A percentile compares a stretch with the other conserved stretches of the same genome.
Evolutionary conservation across 1,140 invertebrate species (phyloP).

Genomic region (Drosophila repleta): DNA sequence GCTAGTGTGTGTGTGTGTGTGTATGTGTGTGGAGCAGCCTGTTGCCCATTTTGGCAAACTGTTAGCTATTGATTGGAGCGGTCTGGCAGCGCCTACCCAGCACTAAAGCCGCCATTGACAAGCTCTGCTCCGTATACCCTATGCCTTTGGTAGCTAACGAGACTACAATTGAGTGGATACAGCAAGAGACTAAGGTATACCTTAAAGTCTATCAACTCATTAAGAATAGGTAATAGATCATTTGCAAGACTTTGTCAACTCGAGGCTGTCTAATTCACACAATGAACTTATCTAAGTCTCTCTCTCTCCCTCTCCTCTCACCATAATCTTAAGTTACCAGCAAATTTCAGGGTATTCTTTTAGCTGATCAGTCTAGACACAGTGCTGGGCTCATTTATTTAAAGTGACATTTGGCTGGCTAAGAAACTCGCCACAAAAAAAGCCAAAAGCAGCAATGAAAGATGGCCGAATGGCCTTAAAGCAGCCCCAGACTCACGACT

Average conservation of each 20-base stretch:
- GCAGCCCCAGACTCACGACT: too few species aligned
- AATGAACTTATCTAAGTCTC: too few species aligned
- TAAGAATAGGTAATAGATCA: too few species aligned
- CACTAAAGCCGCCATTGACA: conserved; percentile 5
- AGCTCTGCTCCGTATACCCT: conserved; percentile 8
- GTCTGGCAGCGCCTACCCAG: background rate
- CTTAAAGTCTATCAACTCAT: too few species aligned
- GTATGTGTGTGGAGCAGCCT: background rate
- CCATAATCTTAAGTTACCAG: background rate
- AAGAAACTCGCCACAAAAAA: too few species aligned
- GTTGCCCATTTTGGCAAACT: conserved; percentile 11
- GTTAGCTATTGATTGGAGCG: conserved; percentile 17
- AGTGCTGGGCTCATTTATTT: background rate
- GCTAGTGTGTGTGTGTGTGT: background rate
- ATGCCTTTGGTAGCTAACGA: too few species aligned
- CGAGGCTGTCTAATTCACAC: too few species aligned
- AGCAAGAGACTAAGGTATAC: too few species aligned
- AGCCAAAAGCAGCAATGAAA: too few species aligned
- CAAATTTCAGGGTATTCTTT: background rate
- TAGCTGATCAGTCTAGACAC: background rate
- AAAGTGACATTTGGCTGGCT: conserved; percentile 2
- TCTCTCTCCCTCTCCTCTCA: background rate
- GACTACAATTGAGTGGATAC: too few species aligned
- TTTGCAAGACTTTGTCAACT: too few species aligned
- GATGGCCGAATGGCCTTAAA: too few species aligned